phyloP scores from a whole-genome alignment of 2,113 vertebrate species.

The Sinosuthora webbiana region DNA sequence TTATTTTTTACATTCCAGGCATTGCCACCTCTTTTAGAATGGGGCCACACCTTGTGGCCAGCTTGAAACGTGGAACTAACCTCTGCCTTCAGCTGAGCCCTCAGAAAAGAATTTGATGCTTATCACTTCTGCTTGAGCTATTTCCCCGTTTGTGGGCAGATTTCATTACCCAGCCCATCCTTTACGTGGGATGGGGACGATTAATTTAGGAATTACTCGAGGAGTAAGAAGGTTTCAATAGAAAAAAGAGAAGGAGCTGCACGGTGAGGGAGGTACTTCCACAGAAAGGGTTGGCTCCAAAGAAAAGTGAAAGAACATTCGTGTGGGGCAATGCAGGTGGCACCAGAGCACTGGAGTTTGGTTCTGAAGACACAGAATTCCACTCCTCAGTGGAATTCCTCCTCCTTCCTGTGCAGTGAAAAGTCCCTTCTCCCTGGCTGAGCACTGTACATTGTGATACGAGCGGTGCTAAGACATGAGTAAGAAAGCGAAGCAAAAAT shows the following conservation, averaged over 20 bases:
- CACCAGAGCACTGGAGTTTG: not conserved
- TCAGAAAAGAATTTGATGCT: not conserved
- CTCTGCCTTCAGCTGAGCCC: not conserved
- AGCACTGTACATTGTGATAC: not conserved
- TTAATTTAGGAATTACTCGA: not conserved
- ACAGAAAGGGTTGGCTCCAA: not conserved
- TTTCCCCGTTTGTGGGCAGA: not conserved
- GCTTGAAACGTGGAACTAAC: not conserved
- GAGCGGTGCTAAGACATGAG: not conserved
- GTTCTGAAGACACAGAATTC: not conserved
- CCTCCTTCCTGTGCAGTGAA: not conserved
- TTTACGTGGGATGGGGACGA: accelerated
- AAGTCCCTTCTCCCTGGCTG: not conserved
- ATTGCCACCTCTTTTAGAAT: not conserved
- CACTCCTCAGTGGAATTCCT: not conserved
- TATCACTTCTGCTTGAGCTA: not conserved
- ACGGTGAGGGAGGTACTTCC: not conserved
- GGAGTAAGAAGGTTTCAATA: not conserved
- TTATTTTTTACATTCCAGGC: slow-evolving; percentile 23
- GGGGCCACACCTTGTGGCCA: slow-evolving; percentile 10
- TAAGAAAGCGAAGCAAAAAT: not conserved
- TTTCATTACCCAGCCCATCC: not conserved
- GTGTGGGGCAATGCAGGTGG: not conserved
- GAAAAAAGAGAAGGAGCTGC: not conserved
- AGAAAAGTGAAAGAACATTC: not conserved